Percentiles rank a stretch among this genome's conserved stretches.
Conservation (phyloP, 2,888 invertebrate genomes). For the Epinotia ramella region DNA sequence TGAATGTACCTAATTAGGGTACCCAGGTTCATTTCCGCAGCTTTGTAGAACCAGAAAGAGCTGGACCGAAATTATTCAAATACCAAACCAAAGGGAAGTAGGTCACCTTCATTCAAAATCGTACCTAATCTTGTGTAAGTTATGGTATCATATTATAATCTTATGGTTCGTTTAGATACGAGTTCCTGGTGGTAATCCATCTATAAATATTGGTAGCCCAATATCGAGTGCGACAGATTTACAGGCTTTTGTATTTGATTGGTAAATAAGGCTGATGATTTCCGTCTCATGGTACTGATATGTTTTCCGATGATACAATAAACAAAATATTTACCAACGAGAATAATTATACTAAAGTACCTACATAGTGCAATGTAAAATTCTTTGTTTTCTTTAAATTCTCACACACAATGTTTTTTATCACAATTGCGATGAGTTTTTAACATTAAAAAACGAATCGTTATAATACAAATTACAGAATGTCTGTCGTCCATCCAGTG, state of each 20-base stretch:
- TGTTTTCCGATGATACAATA: not conserved
- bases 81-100: conserved; percentile 53
- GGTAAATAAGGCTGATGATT: not conserved
- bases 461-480: too few relatives aligned
- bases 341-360: not conserved
- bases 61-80: conserved; percentile 54
- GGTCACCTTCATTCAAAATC: not conserved
- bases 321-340: not conserved
- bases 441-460: too few relatives aligned
- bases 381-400: too few relatives aligned
- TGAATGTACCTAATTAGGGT: conserved; percentile 53
- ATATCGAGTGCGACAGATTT: conserved; percentile 32
- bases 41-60: conserved; percentile 51
- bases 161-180: not conserved
- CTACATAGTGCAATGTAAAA: too few relatives aligned
- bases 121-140: not conserved
- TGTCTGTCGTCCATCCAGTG: too few relatives aligned
- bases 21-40: conserved; percentile 53
- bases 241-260: conserved; percentile 8
- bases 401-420: too few relatives aligned
- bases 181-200: not conserved
- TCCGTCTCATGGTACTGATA: not conserved
- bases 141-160: not conserved
- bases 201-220: conserved; percentile 5
- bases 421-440: too few relatives aligned